Conservation (phyloP, 2,888 invertebrate genomes). For the Augiades crinisus region DNA sequence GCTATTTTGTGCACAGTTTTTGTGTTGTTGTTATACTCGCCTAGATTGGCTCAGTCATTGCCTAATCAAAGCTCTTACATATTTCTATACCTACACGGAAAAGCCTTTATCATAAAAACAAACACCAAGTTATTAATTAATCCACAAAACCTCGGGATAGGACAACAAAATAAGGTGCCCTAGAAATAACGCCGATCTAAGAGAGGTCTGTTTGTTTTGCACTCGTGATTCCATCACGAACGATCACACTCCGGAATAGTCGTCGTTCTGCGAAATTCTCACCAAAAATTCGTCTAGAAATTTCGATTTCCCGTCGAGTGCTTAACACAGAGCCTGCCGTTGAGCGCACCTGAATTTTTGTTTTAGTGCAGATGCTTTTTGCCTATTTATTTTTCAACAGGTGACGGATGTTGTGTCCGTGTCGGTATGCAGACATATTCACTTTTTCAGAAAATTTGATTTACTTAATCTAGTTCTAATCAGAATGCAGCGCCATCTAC, state of each 20-base stretch:
- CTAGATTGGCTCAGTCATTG: too few relatives aligned
- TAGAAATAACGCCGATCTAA: conserved; percentile 34
- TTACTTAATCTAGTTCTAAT: too few relatives aligned
- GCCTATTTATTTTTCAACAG: conserved; percentile 82
- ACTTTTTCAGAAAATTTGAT: too few relatives aligned
- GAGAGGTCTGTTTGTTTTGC: conserved; percentile 47
- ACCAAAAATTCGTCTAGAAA: conserved; percentile 51
- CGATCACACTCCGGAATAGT: conserved; percentile 51
- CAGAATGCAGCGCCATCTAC: too few relatives aligned
- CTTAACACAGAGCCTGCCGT: conserved; percentile 65
- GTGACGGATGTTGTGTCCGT: too few relatives aligned
- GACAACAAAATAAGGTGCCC: conserved; percentile 18
- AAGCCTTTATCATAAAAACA: too few relatives aligned
- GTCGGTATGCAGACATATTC: too few relatives aligned
- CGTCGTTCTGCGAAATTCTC: conserved; percentile 52
- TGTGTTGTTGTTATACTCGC: too few relatives aligned
- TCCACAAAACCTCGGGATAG: not conserved
- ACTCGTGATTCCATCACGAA: conserved; percentile 50
- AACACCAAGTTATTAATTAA: conserved; percentile 18
- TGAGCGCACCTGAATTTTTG: conserved; percentile 73
- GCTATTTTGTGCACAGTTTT: too few relatives aligned
- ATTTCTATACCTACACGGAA: too few relatives aligned
- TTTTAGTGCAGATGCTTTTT: conserved; percentile 77
- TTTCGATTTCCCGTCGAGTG: conserved; percentile 57
- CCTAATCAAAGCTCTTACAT: too few relatives aligned